Conservation (phyloP, 2,797 vertebrate species). For the Allenopithecus nigroviridis region DNA sequence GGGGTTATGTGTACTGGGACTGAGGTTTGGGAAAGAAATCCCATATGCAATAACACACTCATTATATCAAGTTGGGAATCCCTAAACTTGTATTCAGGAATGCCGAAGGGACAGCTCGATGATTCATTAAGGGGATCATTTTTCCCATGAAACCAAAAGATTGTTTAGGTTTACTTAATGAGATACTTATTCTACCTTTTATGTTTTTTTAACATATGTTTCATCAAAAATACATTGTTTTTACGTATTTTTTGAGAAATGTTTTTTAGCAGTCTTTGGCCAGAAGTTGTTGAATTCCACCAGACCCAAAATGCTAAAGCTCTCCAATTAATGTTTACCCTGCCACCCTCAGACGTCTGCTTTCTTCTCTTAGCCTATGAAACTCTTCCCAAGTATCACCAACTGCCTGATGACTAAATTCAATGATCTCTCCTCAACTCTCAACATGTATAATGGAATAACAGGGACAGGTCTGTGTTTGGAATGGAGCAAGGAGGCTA, state of each 20-base stretch:
- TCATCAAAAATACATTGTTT: background rate
- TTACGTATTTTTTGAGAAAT: background rate
- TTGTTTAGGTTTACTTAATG: background rate
- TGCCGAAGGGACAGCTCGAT: background rate
- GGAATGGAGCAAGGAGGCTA: accelerated
- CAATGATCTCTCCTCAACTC: background rate
- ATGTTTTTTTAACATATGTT: background rate
- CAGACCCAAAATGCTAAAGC: background rate
- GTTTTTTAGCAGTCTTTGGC: background rate
- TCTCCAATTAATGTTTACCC: accelerated
- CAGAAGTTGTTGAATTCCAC: background rate
- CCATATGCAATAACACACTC: accelerated
- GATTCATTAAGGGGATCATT: background rate
- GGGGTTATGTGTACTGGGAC: no score
- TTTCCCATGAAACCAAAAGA: background rate
- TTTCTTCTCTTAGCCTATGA: no score
- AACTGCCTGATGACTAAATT: background rate
- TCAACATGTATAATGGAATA: accelerated
- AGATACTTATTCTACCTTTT: background rate
- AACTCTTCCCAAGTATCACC: background rate
- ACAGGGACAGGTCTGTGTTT: accelerated
- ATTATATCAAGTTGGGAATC: accelerated
- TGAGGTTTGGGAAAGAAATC: background rate
- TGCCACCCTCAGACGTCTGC: background rate
- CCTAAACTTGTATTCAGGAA: no score